Evolutionary conservation across 2,888 invertebrate genomes (phyloP).

Genomic region (Euplagia quadripunctaria): DNA sequence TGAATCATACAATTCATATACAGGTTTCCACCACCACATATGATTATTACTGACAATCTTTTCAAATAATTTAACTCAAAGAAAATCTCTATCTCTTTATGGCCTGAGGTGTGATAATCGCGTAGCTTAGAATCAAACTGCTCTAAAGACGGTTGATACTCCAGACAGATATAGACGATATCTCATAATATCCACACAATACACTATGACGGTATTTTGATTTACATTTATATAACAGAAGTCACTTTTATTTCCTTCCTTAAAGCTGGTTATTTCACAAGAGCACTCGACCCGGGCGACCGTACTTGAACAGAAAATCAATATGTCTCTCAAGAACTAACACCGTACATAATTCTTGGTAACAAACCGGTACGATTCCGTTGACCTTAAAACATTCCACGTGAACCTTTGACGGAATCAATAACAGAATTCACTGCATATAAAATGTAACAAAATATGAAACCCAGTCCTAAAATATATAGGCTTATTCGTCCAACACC

Average conservation of each 20-base stretch:
- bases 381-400: constrained; percentile 20
- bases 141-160: not conserved
- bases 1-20: too few relatives aligned
- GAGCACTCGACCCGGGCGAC: constrained; percentile 35
- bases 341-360: constrained; percentile 31
- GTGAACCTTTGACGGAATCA: constrained; percentile 21
- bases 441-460: constrained; percentile 36
- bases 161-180: not conserved
- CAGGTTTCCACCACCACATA: too few relatives aligned
- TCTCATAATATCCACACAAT: not conserved
- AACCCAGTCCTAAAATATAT: constrained; percentile 41
- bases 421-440: constrained; percentile 26
- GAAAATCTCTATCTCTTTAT: not conserved
- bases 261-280: constrained; percentile 39
- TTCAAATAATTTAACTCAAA: not conserved
- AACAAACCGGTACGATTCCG: constrained; percentile 7
- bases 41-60: not conserved
- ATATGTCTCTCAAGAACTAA: constrained; percentile 37
- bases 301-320: constrained; percentile 47
- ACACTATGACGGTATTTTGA: constrained; percentile 31
- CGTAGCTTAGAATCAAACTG: not conserved
- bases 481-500: constrained; percentile 49
- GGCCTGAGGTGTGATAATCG: too few relatives aligned
- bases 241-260: constrained; percentile 28
- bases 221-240: constrained; percentile 27